Base-by-base conservation (phyloP, 2,113 vertebrate genomes). In the Semicossyphus pulcher region DNA sequence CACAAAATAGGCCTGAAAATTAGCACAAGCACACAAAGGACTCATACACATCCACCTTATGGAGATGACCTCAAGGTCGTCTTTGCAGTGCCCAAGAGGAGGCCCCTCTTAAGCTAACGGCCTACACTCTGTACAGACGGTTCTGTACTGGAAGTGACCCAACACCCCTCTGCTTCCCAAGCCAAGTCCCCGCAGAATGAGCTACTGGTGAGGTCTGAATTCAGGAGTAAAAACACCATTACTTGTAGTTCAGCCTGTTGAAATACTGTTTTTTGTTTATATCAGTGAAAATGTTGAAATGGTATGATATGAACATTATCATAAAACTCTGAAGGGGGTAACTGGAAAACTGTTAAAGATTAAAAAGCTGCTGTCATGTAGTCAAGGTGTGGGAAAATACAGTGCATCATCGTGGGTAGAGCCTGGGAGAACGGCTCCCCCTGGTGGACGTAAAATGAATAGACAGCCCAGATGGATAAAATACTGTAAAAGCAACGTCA, bases 401-500 rank as follows among this genome's bases (percentile, higher is more conserved):
- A 57, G 1, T 3, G 7, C 2, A 8, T 51, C 28, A 37, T 59
- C 34, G 4, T 12, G 15, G 41, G 21, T 10, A 12, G 28, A 25
- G 25, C 3, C 49, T 53, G 45, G 45, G 52, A 59, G 41, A 65
- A 15, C 10, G 20, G 12, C 49, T 7, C 73, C 83, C 69, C 9
- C 78, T 85, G 37, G 42, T 85, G 82, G 82, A 49, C 10, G 7
- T 12, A 29, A 31, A 12, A 49, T 23, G 41, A 45, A 42, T 26
- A 3, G 11, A 12, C 11, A 20, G 2, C 10, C 7, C 10, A 4
- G 20, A 34, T 0, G 18, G 6, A 16, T 42, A 4, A 2, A 29
- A 14, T 14, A 39, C 12, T 16, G 37, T 45, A 14, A 54, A 54
- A 23, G 9, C 9, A 21, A 20, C 0, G 6, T 32, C 3, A 31